Percentiles rank a stretch among this genome's conserved stretches.
Evolutionary conservation across 2,888 invertebrate species (phyloP).

Genomic region (Pogonocherus hispidulus): DNA sequence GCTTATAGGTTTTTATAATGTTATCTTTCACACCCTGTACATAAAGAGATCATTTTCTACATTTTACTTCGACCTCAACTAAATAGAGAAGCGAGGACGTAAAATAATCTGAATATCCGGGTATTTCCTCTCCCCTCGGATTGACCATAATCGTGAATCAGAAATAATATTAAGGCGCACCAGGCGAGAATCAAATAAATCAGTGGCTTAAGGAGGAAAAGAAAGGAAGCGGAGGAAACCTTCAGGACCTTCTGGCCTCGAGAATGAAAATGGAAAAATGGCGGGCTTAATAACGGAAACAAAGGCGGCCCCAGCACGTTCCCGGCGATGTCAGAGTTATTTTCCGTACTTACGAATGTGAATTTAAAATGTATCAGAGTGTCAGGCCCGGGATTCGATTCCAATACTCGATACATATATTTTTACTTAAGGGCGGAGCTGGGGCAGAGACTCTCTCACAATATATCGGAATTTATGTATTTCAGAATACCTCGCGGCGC

Average conservation of each 20-base stretch:
- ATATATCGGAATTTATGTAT: conserved; percentile 69
- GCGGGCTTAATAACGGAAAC: conserved; percentile 56
- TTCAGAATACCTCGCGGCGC: conserved; percentile 67
- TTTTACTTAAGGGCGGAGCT: conserved; percentile 68
- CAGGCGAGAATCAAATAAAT: conserved; percentile 38
- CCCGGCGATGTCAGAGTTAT: conserved; percentile 57
- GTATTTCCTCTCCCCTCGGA: not conserved
- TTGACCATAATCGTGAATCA: conserved; percentile 26
- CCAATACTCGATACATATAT: conserved; percentile 69
- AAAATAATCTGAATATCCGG: conserved; percentile 8
- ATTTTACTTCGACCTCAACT: not conserved
- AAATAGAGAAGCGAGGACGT: not conserved
- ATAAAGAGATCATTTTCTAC: no score
- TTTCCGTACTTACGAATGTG: conserved; percentile 65
- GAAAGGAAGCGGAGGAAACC: conserved; percentile 30
- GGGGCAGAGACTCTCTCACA: conserved; percentile 60
- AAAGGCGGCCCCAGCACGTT: conserved; percentile 47
- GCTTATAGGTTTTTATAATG: no score
- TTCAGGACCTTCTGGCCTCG: conserved; percentile 35
- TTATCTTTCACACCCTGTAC: no score
- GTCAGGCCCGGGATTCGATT: conserved; percentile 67
- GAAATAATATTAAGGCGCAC: conserved; percentile 25
- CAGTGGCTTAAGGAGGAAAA: conserved; percentile 22
- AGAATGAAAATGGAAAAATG: conserved; percentile 51
- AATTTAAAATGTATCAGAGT: conserved; percentile 68